Conservation (phyloP, 1,140 invertebrate genomes). For the Hyphantria cunea region DNA sequence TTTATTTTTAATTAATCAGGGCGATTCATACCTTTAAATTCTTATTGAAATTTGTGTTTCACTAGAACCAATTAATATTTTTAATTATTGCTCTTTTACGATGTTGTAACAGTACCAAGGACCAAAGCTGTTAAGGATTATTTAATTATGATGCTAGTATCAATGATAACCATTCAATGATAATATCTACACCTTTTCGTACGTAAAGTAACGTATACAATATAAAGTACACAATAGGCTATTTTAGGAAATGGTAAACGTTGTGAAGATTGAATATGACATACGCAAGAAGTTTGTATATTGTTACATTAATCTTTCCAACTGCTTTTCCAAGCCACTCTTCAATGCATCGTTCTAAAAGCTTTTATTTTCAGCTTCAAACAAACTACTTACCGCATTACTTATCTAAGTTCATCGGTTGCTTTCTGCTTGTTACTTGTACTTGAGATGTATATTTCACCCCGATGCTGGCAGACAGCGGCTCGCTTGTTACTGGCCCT, state of each 20-base stretch:
- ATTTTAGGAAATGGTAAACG: constrained; percentile 10
- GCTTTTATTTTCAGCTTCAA: constrained; percentile 13
- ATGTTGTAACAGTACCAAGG: too few relatives aligned
- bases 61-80: too few relatives aligned
- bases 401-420: constrained; percentile 25
- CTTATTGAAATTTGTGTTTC: too few relatives aligned
- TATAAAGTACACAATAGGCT: background rate
- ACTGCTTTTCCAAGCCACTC: constrained; percentile 3
- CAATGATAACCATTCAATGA: too few relatives aligned
- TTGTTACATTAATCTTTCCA: constrained; percentile 1
- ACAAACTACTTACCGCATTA: constrained; percentile 16
- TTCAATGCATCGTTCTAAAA: constrained; percentile 6
- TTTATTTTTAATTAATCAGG: too few relatives aligned
- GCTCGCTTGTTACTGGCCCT: constrained; percentile 51
- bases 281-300: background rate
- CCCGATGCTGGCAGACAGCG: constrained; percentile 44
- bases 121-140: too few relatives aligned
- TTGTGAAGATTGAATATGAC: background rate
- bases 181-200: too few relatives aligned
- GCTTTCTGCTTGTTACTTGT: constrained; percentile 46
- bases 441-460: constrained; percentile 46
- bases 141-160: too few relatives aligned
- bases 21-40: too few relatives aligned
- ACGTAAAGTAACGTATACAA: too few relatives aligned
- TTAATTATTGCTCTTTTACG: too few relatives aligned